Evolutionary conservation across 2,797 vertebrate genomes (phyloP).

Genomic region (Brachymystax lenok): DNA sequence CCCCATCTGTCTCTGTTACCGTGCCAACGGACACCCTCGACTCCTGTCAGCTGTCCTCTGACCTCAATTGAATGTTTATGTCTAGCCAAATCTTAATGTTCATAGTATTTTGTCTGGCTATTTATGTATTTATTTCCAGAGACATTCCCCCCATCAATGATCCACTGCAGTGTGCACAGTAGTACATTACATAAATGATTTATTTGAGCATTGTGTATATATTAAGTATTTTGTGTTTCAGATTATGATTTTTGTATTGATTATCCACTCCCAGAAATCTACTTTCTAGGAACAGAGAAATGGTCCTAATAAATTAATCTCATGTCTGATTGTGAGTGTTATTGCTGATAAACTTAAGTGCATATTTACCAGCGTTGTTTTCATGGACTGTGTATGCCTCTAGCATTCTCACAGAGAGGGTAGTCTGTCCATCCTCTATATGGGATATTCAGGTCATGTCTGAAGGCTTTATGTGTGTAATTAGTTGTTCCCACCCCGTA

Average conservation of each 20-base stretch:
- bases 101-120: neutral
- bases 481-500: neutral
- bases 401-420: neutral
- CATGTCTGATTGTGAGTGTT: neutral
- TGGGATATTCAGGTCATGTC: neutral
- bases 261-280: neutral
- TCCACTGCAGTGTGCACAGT: neutral
- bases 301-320: neutral
- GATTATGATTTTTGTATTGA: neutral
- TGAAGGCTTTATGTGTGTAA: neutral
- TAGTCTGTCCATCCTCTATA: neutral
- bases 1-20: neutral
- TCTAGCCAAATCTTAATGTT: too few relatives aligned
- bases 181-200: neutral
- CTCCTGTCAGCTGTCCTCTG: neutral
- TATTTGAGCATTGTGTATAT: neutral
- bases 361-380: neutral
- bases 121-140: constrained; percentile 7
- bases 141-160: neutral
- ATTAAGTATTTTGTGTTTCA: neutral
- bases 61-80: neutral
- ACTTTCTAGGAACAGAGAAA: neutral
- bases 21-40: neutral
- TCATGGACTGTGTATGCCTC: neutral
- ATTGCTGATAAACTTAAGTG: neutral